Conservation (phyloP, 2,797 vertebrate species). For the Hydrocynus forskahlii region DNA sequence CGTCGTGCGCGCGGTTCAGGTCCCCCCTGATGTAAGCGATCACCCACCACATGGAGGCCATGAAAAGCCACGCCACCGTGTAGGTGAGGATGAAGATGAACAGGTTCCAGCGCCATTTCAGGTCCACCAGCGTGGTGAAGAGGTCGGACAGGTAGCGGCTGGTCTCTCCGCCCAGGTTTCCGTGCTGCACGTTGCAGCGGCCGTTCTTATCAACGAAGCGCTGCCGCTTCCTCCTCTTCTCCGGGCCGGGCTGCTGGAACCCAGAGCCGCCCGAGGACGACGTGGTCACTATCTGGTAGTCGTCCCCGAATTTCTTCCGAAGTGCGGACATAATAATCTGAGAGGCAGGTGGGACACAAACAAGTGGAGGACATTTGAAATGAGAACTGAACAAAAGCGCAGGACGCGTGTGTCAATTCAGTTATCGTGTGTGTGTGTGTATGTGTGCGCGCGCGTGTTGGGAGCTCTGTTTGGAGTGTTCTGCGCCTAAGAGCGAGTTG, state of each 20-base stretch:
- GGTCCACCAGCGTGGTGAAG: conserved; percentile 96
- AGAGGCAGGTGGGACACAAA: not conserved
- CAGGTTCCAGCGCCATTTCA: conserved; percentile 99
- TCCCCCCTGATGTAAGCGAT: conserved; percentile 96
- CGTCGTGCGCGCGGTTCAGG: conserved; percentile 90
- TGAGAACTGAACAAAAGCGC: conserved; percentile 39
- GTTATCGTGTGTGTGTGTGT: no score
- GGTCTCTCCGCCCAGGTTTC: conserved; percentile 95
- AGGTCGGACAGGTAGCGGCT: conserved; percentile 97
- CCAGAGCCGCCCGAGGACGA: conserved; percentile 91
- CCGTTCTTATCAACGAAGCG: conserved; percentile 99
- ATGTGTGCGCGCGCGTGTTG: no score
- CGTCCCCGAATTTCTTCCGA: conserved; percentile 98
- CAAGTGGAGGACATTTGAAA: conserved; percentile 61
- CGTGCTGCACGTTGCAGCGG: conserved; percentile 97
- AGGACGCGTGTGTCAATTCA: not conserved
- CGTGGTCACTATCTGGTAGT: conserved; percentile 98
- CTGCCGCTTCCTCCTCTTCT: conserved; percentile 90
- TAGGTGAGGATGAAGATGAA: conserved; percentile 98
- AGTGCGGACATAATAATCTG: conserved; percentile 95
- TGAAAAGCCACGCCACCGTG: conserved; percentile 98
- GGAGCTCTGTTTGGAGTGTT: not conserved
- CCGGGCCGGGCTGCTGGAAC: conserved; percentile 85
- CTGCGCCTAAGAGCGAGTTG: not conserved
- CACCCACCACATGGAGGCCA: conserved; percentile 98